These are phyloP conservation scores for Graphium colonna DNA, from an alignment of 2,888 invertebrate species.

Conservation along the genomic window DNA sequence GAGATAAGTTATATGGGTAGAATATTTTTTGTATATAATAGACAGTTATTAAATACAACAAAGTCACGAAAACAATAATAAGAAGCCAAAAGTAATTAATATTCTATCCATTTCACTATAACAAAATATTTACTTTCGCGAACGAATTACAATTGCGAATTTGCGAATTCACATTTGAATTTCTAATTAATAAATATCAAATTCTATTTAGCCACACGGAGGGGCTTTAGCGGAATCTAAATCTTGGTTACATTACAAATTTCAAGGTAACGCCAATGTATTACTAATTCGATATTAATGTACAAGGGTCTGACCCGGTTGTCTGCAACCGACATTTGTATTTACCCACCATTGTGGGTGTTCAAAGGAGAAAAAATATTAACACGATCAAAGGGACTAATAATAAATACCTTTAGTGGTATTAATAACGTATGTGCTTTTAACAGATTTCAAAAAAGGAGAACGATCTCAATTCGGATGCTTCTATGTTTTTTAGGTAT, in stretches of 20 bases:
- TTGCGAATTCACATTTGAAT: not conserved
- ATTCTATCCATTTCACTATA: not conserved
- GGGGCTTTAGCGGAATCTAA: not conserved
- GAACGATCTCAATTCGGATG: too few relatives aligned
- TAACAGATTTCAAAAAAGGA: too few relatives aligned
- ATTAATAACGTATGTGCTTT: too few relatives aligned
- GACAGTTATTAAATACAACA: not conserved
- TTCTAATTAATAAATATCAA: not conserved
- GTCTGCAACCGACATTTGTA: not conserved
- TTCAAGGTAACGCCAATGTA: slow-evolving; percentile 6
- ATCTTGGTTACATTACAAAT: slow-evolving; percentile 8
- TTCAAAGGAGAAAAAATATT: slow-evolving; percentile 2
- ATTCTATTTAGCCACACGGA: not conserved
- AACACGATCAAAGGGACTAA: not conserved
- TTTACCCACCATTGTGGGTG: not conserved
- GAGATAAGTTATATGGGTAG: too few relatives aligned
- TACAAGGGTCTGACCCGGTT: slow-evolving; percentile 3
- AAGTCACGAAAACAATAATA: not conserved
- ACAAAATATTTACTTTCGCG: not conserved
- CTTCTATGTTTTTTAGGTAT: too few relatives aligned
- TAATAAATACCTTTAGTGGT: too few relatives aligned
- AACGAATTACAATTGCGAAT: not conserved
- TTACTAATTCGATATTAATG: slow-evolving; percentile 11
- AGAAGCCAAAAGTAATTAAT: not conserved
- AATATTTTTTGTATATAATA: too few relatives aligned